Conservation (phyloP, 2,113 vertebrate genomes). For the Corydoras sp. region DNA sequence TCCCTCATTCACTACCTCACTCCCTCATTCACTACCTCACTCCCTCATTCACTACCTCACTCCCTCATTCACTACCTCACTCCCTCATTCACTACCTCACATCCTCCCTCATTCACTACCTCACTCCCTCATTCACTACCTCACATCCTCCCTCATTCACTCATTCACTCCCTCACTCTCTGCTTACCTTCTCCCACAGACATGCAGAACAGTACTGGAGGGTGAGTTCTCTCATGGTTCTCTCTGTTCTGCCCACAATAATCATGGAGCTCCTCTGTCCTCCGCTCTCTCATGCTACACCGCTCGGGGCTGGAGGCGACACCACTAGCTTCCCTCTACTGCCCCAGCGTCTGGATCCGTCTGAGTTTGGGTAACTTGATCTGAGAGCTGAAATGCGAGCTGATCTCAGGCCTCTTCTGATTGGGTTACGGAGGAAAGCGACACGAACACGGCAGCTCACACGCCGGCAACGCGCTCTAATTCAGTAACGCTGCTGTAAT, state of each 20-base stretch:
- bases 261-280: constrained; percentile 29
- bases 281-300: not conserved
- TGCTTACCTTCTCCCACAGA: constrained; percentile 71
- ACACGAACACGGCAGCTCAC: constrained; percentile 23
- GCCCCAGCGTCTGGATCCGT: constrained; percentile 36
- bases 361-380: constrained; percentile 29
- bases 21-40: too few relatives aligned
- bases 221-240: constrained; percentile 66
- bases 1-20: too few relatives aligned
- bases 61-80: too few relatives aligned
- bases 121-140: not conserved
- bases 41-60: too few relatives aligned
- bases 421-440: constrained; percentile 31
- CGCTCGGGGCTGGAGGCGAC: too few relatives aligned
- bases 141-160: too few relatives aligned
- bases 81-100: too few relatives aligned
- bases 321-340: not conserved
- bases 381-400: constrained; percentile 6
- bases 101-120: not conserved
- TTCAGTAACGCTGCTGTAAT: not conserved
- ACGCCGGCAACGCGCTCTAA: not conserved
- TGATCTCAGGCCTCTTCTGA: constrained; percentile 32
- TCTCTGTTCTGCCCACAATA: constrained; percentile 15
- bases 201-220: constrained; percentile 64
- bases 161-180: constrained; percentile 1